Base-by-base conservation (phyloP, 2,113 vertebrate genomes). In the Leucopsar rothschildi region DNA sequence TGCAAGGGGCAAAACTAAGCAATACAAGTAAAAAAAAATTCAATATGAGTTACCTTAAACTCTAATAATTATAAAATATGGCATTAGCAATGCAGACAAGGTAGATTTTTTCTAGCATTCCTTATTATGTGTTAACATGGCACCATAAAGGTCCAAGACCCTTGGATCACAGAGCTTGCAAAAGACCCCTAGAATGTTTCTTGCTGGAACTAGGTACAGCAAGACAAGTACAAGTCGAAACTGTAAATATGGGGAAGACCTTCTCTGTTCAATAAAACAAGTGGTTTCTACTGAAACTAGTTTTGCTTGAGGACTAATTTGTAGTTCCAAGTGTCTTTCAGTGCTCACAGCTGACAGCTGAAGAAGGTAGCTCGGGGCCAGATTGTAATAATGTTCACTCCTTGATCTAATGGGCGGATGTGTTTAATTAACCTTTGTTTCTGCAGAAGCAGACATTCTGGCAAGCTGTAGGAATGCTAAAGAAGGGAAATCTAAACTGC, bases 391-490 rank as follows among this genome's bases (percentile, higher is more conserved):
- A 86, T 84, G 86, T 96, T 96, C 37, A 0, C 76, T 92, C 76
- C 90, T 93, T 94, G 95, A 82, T 93, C 82, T 94, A 88, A 96
- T 92, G 88, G 96, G 92, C 15, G 80, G 95, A 96, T 96, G 80
- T 92, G 88, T 96, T 96, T 97, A 97, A 96, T 96, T 96, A 97
- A 97, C 93, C 82, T 94, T 94, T 93, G 79, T 93, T 95, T 94
- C 94, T 88, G 82, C 79, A 92, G 93, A 88, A 96, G 79, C 85
- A 96, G 88, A 79, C 90, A 42, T 96, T 90, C 90, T 96, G 95
- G 93, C 86, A 96, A 92, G 86, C 77, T 78, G 69, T 56, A 90
- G 80, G 88, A 96, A 94, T 84, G 80, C 72, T 90, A 60, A 84
- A 86, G 92, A 60, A 95, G 72, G 65, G 61, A 90, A 92, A 83